Evolutionary conservation across 2,888 invertebrate genomes (phyloP).

Genomic region (Lamellibrachia columna): DNA sequence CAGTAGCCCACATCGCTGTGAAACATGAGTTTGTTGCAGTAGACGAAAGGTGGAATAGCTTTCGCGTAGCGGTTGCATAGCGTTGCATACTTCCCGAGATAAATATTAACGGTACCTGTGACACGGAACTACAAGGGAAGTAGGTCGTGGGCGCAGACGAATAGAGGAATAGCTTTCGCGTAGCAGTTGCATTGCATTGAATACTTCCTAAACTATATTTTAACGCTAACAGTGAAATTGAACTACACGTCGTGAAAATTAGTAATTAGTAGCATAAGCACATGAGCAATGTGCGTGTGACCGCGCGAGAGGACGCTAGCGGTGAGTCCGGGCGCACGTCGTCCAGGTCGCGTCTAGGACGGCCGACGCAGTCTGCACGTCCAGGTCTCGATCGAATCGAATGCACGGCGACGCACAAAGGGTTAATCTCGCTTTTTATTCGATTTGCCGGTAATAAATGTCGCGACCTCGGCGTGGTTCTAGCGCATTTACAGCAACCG

Average conservation of each 20-base stretch:
- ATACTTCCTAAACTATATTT: background rate
- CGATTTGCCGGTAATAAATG: background rate
- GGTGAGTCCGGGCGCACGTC: background rate
- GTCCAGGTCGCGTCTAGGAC: background rate
- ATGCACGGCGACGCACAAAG: background rate
- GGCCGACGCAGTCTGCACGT: background rate
- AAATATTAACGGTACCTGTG: background rate
- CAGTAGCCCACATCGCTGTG: background rate
- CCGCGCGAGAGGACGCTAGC: background rate
- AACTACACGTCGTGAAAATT: background rate
- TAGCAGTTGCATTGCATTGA: background rate
- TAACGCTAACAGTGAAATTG: background rate
- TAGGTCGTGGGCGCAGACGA: background rate
- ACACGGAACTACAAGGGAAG: no score
- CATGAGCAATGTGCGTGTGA: background rate
- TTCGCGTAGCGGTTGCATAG: background rate
- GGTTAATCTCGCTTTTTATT: constrained; percentile 6
- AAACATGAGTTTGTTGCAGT: background rate
- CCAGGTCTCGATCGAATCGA: background rate
- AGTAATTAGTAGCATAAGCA: background rate
- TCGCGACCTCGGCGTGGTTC: background rate
- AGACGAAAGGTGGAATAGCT: background rate
- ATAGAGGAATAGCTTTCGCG: background rate
- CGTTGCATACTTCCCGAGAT: background rate
- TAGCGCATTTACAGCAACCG: constrained; percentile 1